Evolutionary conservation across 1,140 invertebrate species (phyloP).

Genomic region (Trissolcus basalis): DNA sequence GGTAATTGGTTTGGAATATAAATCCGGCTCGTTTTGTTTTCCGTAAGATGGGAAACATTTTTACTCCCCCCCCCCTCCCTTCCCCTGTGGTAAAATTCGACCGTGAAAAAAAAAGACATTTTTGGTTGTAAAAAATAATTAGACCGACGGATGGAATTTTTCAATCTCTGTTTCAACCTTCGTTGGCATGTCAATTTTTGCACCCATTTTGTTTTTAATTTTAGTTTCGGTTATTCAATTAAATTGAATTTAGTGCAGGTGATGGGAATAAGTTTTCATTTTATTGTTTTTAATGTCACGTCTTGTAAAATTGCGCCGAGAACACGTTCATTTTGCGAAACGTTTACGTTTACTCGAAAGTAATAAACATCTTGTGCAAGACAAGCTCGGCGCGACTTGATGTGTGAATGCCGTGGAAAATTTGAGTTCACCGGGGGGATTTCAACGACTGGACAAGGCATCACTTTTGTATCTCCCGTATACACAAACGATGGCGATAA

Average conservation of each 20-base stretch:
- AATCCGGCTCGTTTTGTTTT: conserved; percentile 23
- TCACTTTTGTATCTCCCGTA: conserved; percentile 16
- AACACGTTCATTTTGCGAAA: conserved; percentile 30
- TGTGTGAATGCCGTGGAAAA: conserved; percentile 42
- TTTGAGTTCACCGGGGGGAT: conserved; percentile 34
- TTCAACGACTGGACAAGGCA: conserved; percentile 46
- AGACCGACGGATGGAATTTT: too few relatives aligned
- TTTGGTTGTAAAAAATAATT: too few relatives aligned
- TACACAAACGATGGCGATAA: conserved; percentile 11
- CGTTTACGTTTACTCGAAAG: conserved; percentile 20
- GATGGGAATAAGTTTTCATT: background rate
- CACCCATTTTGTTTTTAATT: too few relatives aligned
- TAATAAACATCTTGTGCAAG: conserved; percentile 41
- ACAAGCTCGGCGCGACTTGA: conserved; percentile 5
- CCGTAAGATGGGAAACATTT: too few relatives aligned
- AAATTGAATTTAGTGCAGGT: too few relatives aligned
- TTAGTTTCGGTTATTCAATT: too few relatives aligned
- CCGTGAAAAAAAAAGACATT: too few relatives aligned
- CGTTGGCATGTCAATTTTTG: too few relatives aligned
- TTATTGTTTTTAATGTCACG: background rate
- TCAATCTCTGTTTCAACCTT: too few relatives aligned
- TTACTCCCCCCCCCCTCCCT: too few relatives aligned
- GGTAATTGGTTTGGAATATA: conserved; percentile 52
- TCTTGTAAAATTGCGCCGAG: conserved; percentile 15
- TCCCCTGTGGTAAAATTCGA: too few relatives aligned